Base-by-base conservation (phyloP, 2,113 vertebrate species). In the Oreamnos americanus region DNA sequence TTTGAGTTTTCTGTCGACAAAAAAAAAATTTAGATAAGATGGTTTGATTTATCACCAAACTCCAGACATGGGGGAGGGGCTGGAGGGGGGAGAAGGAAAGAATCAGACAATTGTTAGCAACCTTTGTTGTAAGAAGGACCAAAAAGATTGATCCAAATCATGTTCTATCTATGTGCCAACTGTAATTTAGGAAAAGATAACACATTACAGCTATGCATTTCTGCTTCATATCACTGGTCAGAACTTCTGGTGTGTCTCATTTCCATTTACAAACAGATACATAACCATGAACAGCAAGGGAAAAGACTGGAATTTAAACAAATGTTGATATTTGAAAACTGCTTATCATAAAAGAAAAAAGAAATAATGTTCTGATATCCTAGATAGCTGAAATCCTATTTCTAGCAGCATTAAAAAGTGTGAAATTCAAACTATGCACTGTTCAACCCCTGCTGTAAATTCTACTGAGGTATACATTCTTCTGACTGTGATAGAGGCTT, bases 201-300 rank as follows among this genome's bases (percentile, higher is more conserved):
- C 47, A 53, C 33, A 30, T 39, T 19, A 5, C 26, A 12, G 53
- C 85, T 95, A 9, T 45, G 19, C 33, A 19, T 83, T 81, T 96
- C 91, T 97, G 76, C 64, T 97, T 90, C 60, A 30, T 93, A 60
- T 91, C 92, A 60, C 84, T 49, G 71, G 85, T 79, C 64, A 90
- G 79, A 91, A 87, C 94, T 96, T 92, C 71, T 96, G 39, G 6
- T 81, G 55, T 83, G n/a, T 85, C 85, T 97, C 64, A 81, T 96
- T 91, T 83, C 39, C 51, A 45, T 47, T 10, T 21, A 85, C 45
- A 51, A 95, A 93, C 11, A 81, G 55, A 89, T 64, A 33, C 5
- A 39, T 81, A 74, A 57, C 51, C 26, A 47, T 47, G 26, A 74
- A 45, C 23, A 89, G 36, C 78, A 83, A 93, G 45, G n/a, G 58